Conservation (phyloP, 2,797 vertebrate species). For the Gila robusta region DNA sequence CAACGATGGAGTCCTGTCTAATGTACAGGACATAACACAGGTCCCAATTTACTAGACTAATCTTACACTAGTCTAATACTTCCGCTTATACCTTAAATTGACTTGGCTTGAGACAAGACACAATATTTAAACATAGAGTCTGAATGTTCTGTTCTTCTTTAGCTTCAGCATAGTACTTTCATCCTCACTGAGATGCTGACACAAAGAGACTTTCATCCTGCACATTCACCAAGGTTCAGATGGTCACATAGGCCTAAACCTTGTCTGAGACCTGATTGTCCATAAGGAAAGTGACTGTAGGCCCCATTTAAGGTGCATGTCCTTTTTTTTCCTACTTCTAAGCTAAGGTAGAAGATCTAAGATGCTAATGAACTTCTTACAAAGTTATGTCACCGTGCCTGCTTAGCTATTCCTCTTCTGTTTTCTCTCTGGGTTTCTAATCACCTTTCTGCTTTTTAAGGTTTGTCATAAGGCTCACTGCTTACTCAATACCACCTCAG, state of each 20-base stretch:
- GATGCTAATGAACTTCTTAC: slow-evolving; percentile 76
- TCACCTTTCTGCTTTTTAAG: neutral
- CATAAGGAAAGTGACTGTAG: neutral
- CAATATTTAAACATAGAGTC: neutral
- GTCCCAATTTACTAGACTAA: slow-evolving; percentile 1
- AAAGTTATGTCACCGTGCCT: slow-evolving; percentile 76
- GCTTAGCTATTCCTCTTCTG: slow-evolving; percentile 71
- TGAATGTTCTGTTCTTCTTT: neutral
- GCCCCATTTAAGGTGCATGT: neutral
- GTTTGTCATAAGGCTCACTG: slow-evolving; percentile 59
- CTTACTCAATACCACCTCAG: slow-evolving; percentile 34
- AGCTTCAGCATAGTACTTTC: neutral
- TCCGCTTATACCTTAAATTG: neutral
- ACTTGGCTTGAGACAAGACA: neutral
- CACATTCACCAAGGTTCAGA: neutral
- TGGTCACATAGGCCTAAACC: neutral
- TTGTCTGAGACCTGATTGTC: neutral
- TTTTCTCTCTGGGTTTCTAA: slow-evolving; percentile 64
- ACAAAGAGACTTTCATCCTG: neutral
- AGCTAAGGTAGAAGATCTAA: neutral
- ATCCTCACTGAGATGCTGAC: neutral
- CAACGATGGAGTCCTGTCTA: slow-evolving; percentile 56
- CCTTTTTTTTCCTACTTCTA: neutral
- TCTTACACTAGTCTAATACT: neutral
- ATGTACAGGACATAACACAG: neutral